Evolutionary conservation across 2,113 vertebrate genomes (phyloP), one percentile per base, ranked within the genome.

Genomic region (Xiphophorus hellerii): DNA sequence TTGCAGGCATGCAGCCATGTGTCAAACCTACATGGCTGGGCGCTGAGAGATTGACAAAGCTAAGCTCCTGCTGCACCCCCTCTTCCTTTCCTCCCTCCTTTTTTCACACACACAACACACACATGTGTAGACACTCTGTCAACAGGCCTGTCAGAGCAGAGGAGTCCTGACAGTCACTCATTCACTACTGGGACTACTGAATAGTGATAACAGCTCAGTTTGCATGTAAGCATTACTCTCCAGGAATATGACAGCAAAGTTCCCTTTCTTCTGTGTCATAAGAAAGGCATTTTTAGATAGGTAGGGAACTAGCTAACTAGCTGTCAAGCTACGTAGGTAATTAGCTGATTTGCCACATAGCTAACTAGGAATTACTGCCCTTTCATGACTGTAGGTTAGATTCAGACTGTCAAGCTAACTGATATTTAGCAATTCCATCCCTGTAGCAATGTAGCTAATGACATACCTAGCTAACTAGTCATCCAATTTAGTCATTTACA

Each of bases 61-160:
- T 62, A 77, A 71, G 51, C 69, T 62, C 44, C 42, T 20, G 44
- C 14, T 48, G 44, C 14, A 48, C 51, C 10, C 51, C 20, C 1
- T 25, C 22, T 7, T 58, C 51, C 28, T 37, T n/a, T 29, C 25
- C 51, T 9, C 6, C 17, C 5, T 13, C 65, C n/a, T 14, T 29
- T 42, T n/a, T 35, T 62, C 8, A 54, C 69, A 51, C 35, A 78
- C n/a, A 69, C 66, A 1, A 37, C 35, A 35, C 35, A 35, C 35
- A 74, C 37, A 80, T 54, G 51, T 9, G 76, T 86, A 93, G 85
- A 87, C 84, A 80, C 69, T 70, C 86, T 88, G 89, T 91, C 92
- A 87, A 68, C 83, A 69, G 76, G 73, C 68, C 74, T 78, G 84
- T 88, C 88, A 73, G 63, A 69, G 77, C 69, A 78, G 86, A 87